Evolutionary conservation across 2,113 vertebrate genomes (phyloP).

Genomic region (Microcebus tavaratra): DNA sequence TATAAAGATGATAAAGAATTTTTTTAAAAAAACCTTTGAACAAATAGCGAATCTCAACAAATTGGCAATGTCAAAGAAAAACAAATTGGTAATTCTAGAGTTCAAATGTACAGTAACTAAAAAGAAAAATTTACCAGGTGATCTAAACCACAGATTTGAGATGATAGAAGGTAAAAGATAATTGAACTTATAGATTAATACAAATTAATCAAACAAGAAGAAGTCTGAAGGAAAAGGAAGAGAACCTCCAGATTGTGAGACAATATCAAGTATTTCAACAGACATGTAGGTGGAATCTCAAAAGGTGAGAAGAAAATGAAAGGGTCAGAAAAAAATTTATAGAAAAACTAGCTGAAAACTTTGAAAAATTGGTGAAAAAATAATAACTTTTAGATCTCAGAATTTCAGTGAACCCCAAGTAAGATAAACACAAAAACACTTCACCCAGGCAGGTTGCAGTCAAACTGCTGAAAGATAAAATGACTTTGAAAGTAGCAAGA

Average conservation of each 20-base stretch:
- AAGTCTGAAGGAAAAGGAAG: not conserved
- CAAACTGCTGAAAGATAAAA: not conserved
- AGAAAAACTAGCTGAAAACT: not conserved
- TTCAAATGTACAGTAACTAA: not conserved
- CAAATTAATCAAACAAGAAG: not conserved
- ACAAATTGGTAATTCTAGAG: slow-evolving; percentile 5
- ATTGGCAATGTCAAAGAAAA: not conserved
- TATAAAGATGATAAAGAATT: slow-evolving; percentile 3
- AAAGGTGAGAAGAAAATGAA: not conserved
- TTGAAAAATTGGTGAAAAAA: not conserved
- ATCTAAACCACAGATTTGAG: slow-evolving; percentile 16
- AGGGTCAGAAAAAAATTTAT: not conserved
- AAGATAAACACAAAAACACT: not conserved
- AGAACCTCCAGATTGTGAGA: not conserved
- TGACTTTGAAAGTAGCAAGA: not conserved
- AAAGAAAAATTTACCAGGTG: not conserved
- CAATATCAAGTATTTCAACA: not conserved
- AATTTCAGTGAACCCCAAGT: not conserved
- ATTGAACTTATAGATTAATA: not conserved
- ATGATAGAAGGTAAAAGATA: not conserved
- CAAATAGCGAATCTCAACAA: not conserved
- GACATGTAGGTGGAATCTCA: not conserved
- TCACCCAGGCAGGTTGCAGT: not conserved
- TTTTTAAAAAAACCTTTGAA: not conserved
- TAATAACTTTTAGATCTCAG: not conserved